Conservation (phyloP, 2,797 vertebrate genomes). For the Acomys russatus region DNA sequence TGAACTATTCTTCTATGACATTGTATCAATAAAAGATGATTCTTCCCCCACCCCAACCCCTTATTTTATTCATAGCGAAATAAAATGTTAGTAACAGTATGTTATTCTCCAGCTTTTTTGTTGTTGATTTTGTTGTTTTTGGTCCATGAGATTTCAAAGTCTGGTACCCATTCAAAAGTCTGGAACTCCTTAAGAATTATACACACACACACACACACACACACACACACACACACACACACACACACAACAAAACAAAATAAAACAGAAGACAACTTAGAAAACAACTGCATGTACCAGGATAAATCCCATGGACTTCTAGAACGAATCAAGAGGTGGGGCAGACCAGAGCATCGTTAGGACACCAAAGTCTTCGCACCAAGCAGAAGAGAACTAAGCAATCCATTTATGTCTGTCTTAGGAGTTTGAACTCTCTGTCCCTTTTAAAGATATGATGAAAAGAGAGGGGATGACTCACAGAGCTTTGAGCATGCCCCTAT, state of each 20-base stretch:
- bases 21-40: constrained; percentile 1
- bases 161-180: constrained; percentile 57
- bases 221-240: not conserved
- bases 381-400: constrained; percentile 27
- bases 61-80: not conserved
- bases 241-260: not conserved
- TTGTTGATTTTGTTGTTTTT: not conserved
- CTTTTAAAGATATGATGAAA: constrained; percentile 31
- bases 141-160: constrained; percentile 38
- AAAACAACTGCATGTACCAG: not conserved
- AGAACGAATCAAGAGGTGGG: constrained; percentile 30
- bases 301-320: constrained; percentile 26
- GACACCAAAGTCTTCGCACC: not conserved
- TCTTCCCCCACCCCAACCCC: too few species aligned
- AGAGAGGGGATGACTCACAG: not conserved
- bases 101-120: not conserved
- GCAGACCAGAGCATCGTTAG: constrained; percentile 14
- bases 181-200: constrained; percentile 46
- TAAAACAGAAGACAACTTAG: constrained; percentile 61
- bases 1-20: constrained; percentile 47
- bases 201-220: not conserved
- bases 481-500: not conserved
- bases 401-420: not conserved
- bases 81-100: constrained; percentile 15
- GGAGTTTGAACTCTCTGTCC: constrained; percentile 28